A percentile compares a stretch with the other conserved stretches of the same genome.
These are phyloP conservation scores for Diplogasteroides magnus DNA, from an alignment of 1,140 invertebrate genomes.

Conservation along the genomic window DNA sequence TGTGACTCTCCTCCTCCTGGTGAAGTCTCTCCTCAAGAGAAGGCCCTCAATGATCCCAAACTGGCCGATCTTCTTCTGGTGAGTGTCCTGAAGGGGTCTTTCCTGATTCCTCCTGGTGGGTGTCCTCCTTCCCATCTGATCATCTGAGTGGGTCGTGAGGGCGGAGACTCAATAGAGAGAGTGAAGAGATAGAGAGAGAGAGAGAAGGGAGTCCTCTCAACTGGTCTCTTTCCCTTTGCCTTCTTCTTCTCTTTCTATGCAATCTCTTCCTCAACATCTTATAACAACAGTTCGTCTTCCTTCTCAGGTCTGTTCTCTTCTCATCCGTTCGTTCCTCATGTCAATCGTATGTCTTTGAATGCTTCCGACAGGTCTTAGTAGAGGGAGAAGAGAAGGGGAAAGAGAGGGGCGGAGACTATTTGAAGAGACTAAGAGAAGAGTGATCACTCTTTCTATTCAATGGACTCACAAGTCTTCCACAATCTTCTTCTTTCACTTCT, in stretches of 20 bases:
- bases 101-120: background rate
- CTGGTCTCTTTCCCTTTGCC: conserved; percentile 4
- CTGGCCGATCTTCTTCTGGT: conserved; percentile 37
- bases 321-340: background rate
- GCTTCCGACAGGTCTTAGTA: background rate
- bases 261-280: background rate
- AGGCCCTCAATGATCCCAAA: conserved; percentile 32
- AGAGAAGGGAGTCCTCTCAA: background rate
- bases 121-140: conserved; percentile 3
- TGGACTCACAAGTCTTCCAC: conserved; percentile 45
- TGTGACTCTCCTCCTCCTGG: conserved; percentile 18
- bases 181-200: background rate
- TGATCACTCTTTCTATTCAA: conserved; percentile 6
- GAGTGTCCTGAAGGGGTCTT: conserved; percentile 9
- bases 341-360: background rate
- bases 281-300: background rate
- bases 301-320: background rate
- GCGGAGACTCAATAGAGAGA: background rate
- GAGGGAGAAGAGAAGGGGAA: background rate
- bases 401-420: background rate
- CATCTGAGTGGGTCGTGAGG: background rate
- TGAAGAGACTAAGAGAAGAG: background rate
- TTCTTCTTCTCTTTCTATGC: conserved; percentile 14
- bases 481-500: conserved; percentile 40
- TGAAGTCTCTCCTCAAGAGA: conserved; percentile 7